Evolutionary conservation across 2,888 invertebrate species (phyloP).

Genomic region (Drosophila imparisetae): DNA sequence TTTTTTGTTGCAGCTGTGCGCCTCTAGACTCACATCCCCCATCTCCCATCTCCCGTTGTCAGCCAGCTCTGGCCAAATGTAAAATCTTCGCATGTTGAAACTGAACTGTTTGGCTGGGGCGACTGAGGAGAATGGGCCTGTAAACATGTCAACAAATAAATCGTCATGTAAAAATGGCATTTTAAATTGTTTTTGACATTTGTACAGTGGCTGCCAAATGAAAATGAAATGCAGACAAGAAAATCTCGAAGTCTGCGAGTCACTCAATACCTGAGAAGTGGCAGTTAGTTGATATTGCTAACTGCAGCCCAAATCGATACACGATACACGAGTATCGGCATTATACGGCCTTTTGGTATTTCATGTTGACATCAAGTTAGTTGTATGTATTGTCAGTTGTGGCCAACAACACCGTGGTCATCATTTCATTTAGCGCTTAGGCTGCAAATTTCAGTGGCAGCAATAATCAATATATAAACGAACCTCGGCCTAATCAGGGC

Average conservation of each 20-base stretch:
- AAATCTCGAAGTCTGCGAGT: conserved; percentile 51
- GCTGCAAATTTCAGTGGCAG: background rate
- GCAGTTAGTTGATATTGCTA: conserved; percentile 42
- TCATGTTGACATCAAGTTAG: conserved; percentile 34
- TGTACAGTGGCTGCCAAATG: conserved; percentile 76
- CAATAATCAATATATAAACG: background rate
- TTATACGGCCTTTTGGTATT: conserved; percentile 35
- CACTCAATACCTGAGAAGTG: conserved; percentile 43
- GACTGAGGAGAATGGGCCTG: conserved; percentile 50
- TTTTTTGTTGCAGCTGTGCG: conserved; percentile 41
- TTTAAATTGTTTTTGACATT: conserved; percentile 83
- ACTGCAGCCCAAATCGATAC: conserved; percentile 19
- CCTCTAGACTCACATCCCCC: conserved; percentile 3
- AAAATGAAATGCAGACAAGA: conserved; percentile 74
- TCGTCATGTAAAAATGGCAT: conserved; percentile 82
- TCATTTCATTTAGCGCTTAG: conserved; percentile 21
- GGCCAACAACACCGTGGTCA: conserved; percentile 27
- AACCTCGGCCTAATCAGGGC: background rate
- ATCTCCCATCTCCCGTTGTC: background rate
- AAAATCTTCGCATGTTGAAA: conserved; percentile 44
- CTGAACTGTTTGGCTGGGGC: conserved; percentile 9
- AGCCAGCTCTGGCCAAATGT: conserved; percentile 34
- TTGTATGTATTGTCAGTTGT: conserved; percentile 30
- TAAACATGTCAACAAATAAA: conserved; percentile 80
- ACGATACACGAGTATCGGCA: conserved; percentile 31